phyloP scores from a whole-genome alignment of 2,113 vertebrate species.

The Hystrix cristata region DNA sequence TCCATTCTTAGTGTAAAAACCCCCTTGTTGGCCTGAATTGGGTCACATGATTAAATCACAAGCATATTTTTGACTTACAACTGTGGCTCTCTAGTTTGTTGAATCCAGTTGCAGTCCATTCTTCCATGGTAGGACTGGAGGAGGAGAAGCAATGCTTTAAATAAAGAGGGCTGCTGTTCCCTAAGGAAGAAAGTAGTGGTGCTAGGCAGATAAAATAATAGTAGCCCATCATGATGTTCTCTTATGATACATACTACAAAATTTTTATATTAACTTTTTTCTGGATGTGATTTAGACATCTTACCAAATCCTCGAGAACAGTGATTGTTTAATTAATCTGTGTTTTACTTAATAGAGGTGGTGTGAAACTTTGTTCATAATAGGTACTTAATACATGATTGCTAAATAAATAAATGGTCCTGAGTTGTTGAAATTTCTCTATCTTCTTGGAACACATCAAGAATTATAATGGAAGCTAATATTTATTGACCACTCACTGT shows the following conservation, averaged over 20 bases:
- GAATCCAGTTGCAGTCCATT: not conserved
- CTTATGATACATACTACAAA: not conserved
- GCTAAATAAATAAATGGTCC: not conserved
- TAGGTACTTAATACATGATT: not conserved
- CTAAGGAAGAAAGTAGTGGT: not conserved
- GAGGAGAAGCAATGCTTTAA: not conserved
- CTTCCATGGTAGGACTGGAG: not conserved
- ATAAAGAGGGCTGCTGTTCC: not conserved
- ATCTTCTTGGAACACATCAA: not conserved
- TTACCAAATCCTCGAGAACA: not conserved
- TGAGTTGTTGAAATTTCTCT: not conserved
- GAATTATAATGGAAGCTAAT: constrained; percentile 9
- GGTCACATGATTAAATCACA: not conserved
- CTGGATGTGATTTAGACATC: not conserved
- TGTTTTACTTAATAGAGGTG: constrained; percentile 2
- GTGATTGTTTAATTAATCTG: not conserved
- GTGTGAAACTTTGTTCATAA: not conserved
- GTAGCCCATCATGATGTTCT: not conserved
- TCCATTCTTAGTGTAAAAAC: not conserved
- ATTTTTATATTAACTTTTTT: not conserved
- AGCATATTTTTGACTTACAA: not conserved
- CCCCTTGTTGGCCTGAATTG: not conserved
- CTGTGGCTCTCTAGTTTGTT: not conserved
- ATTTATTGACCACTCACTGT: not conserved
- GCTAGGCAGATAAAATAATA: not conserved